Evolutionary conservation across 2,888 invertebrate genomes (phyloP).

Genomic region (Agrochola circellaris): DNA sequence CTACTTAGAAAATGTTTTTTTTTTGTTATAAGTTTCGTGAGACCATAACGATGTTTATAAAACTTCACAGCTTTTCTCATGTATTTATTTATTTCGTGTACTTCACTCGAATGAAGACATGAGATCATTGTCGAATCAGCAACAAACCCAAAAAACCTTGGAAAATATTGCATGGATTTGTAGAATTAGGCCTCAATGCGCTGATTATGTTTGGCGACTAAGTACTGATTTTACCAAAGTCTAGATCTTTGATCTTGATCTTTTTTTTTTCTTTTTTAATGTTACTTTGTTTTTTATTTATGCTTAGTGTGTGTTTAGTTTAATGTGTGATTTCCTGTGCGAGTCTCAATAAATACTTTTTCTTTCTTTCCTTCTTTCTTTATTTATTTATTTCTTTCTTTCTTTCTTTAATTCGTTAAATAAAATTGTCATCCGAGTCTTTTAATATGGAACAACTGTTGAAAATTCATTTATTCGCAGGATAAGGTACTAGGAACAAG

Average conservation of each 20-base stretch:
- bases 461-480: not conserved
- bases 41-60: not conserved
- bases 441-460: not conserved
- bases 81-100: not conserved
- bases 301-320: too few relatives aligned
- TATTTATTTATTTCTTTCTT: too few relatives aligned
- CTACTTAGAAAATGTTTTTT: conserved; percentile 6
- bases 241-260: too few relatives aligned
- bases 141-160: not conserved
- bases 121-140: not conserved
- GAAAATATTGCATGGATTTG: not conserved
- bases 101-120: not conserved
- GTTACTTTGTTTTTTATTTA: too few relatives aligned
- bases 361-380: too few relatives aligned
- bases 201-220: not conserved
- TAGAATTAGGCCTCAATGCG: not conserved
- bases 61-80: not conserved
- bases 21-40: conserved; percentile 7
- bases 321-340: too few relatives aligned
- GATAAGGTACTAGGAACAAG: not conserved
- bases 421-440: not conserved
- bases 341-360: too few relatives aligned
- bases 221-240: not conserved
- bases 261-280: too few relatives aligned
- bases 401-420: too few relatives aligned